Base-by-base conservation (phyloP, 2,888 invertebrate species). In the Chrysina gloriosa region DNA sequence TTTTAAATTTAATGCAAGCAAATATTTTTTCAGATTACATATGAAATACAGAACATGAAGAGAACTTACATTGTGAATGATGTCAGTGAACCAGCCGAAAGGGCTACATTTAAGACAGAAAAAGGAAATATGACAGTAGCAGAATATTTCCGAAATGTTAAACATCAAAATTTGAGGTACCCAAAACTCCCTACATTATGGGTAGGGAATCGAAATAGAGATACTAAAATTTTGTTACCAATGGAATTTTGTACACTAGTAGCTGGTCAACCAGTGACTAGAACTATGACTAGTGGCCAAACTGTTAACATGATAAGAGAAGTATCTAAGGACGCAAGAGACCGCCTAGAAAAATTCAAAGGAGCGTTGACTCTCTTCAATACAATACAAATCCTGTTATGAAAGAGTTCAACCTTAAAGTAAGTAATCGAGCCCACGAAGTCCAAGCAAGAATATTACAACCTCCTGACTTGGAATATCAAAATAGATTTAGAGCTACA, bases 231-330 rank as follows among this genome's bases (percentile, higher is more conserved):
- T 50, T 90, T 89, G 75, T 85, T 97, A 65, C 98, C 98, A 0
- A 83, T 92, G 36, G 98, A 98, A 84, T 85, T 96, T 5, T 91
- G 96, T 77, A 86, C 86, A 5, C 89, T 98, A 16, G 85, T 91
- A 0, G 86, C 87, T 36, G 95, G 94, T 0, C 97, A 98, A 81
- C 76, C 83, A 0, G 88, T 91, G 63, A 90, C 90, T 74, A 87
- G 89, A 76, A 96, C 96, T 81, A 85, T 98, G 78, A 92, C 90
- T 3, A 93, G 95, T 27, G 85, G 80, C 27, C 97, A 98, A 83
- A 93, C 97, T 0, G 85, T 92, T 0, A 88, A 87, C 0, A 96
- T 99, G 95, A 96, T 98, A 63, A 89, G 84, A 79, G 86, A 88
- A 39, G 94, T 98, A 0, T 97, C 98, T 0, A 91, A 95, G 0